These are phyloP conservation scores for Acrocephalus kingi DNA, from an alignment of 2,113 vertebrate genomes.

Conservation along the genomic window DNA sequence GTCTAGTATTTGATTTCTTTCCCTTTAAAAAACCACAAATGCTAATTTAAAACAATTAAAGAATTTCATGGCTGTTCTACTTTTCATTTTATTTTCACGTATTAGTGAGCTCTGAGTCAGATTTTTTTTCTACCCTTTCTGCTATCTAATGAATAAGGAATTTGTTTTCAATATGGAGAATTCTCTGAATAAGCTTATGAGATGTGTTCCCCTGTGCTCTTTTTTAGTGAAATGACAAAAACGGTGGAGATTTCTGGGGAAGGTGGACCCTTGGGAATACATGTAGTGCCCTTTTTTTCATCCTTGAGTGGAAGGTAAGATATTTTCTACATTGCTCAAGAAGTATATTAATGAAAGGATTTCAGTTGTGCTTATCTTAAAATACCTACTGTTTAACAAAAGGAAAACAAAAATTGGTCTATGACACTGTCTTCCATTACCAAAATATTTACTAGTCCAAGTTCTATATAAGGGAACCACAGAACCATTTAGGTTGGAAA, in stretches of 20 bases:
- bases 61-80: not conserved
- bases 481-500: not conserved
- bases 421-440: not conserved
- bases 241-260: conserved; percentile 92
- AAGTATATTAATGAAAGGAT: not conserved
- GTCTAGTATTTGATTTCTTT: not conserved
- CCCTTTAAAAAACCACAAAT: not conserved
- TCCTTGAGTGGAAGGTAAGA: conserved; percentile 95
- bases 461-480: not conserved
- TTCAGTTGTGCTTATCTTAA: not conserved
- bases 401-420: not conserved
- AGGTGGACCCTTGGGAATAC: conserved; percentile 91
- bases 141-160: not conserved
- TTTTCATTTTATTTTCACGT: not conserved
- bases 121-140: not conserved
- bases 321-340: not conserved
- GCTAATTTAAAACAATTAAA: not conserved
- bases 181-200: not conserved
- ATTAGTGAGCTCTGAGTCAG: not conserved
- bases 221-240: conserved; percentile 85
- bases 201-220: conserved; percentile 19
- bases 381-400: not conserved
- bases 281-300: conserved; percentile 95
- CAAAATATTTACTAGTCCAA: not conserved
- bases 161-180: not conserved